Evolutionary conservation across 2,113 vertebrate species (phyloP).

Genomic region (Pachypanchax playfairii): DNA sequence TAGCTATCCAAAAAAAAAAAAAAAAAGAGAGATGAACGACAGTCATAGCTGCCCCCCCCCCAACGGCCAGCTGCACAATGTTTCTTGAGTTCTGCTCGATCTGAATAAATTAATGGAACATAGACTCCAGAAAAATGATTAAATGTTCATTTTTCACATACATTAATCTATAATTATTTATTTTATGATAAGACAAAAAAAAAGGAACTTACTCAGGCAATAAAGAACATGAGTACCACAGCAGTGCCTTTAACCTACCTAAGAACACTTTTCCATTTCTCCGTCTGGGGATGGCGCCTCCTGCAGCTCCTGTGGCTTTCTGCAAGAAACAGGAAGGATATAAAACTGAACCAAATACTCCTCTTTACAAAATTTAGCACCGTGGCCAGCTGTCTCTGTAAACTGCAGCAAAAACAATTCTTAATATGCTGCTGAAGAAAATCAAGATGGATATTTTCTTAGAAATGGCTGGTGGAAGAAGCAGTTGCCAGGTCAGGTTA

Average conservation of each 20-base stretch:
- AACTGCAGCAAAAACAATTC: constrained; percentile 1
- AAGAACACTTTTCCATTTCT: constrained; percentile 94
- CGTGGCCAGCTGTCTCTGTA: background rate
- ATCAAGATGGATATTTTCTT: constrained; percentile 45
- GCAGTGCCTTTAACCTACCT: constrained; percentile 72
- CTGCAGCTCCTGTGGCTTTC: constrained; percentile 95
- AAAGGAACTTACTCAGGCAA: too few relatives aligned
- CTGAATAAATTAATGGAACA: too few relatives aligned
- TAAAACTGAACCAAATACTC: constrained; percentile 11
- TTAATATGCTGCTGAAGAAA: constrained; percentile 1
- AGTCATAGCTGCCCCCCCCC: too few relatives aligned
- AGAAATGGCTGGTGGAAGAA: constrained; percentile 52
- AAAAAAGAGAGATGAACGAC: too few relatives aligned
- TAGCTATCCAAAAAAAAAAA: too few relatives aligned
- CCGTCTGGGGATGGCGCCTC: constrained; percentile 89
- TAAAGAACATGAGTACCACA: background rate
- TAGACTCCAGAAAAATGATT: too few relatives aligned
- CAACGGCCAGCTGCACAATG: too few relatives aligned
- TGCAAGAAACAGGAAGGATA: constrained; percentile 67
- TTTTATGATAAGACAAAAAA: too few relatives aligned
- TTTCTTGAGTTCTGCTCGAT: too few relatives aligned
- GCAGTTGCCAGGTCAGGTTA: constrained; percentile 53
- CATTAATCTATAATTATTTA: too few relatives aligned
- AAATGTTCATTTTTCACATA: too few relatives aligned
- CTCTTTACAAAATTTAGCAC: background rate